Conservation (phyloP, 1,140 invertebrate genomes). For the Pseudomyrmex sp. region DNA sequence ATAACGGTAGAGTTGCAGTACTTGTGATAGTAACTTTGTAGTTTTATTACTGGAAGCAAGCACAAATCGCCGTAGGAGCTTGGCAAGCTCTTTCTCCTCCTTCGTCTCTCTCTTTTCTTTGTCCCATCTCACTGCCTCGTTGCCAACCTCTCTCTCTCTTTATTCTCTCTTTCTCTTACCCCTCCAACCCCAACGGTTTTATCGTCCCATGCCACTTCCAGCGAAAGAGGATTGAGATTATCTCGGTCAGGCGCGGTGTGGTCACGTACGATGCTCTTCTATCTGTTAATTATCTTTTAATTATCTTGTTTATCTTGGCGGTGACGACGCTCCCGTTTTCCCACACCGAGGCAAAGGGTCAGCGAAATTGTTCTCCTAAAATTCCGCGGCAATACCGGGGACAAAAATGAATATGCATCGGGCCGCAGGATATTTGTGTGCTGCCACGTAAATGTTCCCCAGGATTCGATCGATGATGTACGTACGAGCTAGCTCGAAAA, state of each 20-base stretch:
- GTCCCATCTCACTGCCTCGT: slow-evolving; percentile 49
- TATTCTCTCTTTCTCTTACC: not conserved
- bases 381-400: slow-evolving; percentile 48
- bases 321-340: slow-evolving; percentile 40
- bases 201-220: slow-evolving; percentile 30
- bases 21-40: slow-evolving; percentile 42
- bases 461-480: slow-evolving; percentile 22
- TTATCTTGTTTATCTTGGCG: slow-evolving; percentile 80
- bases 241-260: slow-evolving; percentile 38
- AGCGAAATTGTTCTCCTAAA: slow-evolving; percentile 59
- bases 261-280: slow-evolving; percentile 72
- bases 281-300: slow-evolving; percentile 80
- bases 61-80: slow-evolving; percentile 54
- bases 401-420: slow-evolving; percentile 40
- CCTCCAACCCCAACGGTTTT: slow-evolving; percentile 8
- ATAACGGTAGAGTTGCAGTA: not conserved
- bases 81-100: slow-evolving; percentile 48
- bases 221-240: slow-evolving; percentile 72
- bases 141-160: slow-evolving; percentile 31
- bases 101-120: slow-evolving; percentile 1
- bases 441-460: slow-evolving; percentile 7
- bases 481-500: not conserved
- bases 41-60: slow-evolving; percentile 47
- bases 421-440: slow-evolving; percentile 22
- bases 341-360: not conserved